phyloP scores from a whole-genome alignment of 2,888 invertebrate genomes.

The Himalopsyche tibetana region DNA sequence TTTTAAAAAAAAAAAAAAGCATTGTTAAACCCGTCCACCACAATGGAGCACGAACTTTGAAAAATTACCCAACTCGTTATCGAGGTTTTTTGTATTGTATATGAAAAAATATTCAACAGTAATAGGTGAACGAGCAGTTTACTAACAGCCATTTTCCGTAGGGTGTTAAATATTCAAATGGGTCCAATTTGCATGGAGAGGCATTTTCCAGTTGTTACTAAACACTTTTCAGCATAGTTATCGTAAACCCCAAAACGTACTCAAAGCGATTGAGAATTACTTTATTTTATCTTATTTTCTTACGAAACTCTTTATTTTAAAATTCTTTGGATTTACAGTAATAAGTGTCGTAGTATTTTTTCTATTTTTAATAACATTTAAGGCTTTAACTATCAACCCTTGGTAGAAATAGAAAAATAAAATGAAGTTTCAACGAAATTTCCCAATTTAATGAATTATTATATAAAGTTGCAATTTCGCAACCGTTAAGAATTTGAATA shows the following conservation, averaged over 20 bases:
- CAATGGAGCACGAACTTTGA: constrained; percentile 47
- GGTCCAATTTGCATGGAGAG: constrained; percentile 61
- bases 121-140: constrained; percentile 57
- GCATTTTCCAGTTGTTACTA: constrained; percentile 45
- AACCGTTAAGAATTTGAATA: no score
- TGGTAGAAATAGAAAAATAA: no score
- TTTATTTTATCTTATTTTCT: no score
- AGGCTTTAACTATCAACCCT: no score
- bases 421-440: no score
- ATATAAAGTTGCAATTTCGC: no score
- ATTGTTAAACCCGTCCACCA: background rate
- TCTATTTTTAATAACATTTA: no score
- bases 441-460: no score
- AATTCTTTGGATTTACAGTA: no score
- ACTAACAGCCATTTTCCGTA: constrained; percentile 58
- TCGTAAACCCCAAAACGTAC: background rate
- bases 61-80: constrained; percentile 63
- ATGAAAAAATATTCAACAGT: constrained; percentile 55
- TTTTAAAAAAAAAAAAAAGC: background rate
- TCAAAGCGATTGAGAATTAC: background rate
- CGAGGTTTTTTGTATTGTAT: constrained; percentile 54
- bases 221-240: constrained; percentile 49
- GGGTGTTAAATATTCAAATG: constrained; percentile 64
- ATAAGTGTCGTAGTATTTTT: no score
- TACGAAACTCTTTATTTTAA: no score